Conservation (phyloP, 2,797 vertebrate genomes). For the Erpetoichthys calabaricus region DNA sequence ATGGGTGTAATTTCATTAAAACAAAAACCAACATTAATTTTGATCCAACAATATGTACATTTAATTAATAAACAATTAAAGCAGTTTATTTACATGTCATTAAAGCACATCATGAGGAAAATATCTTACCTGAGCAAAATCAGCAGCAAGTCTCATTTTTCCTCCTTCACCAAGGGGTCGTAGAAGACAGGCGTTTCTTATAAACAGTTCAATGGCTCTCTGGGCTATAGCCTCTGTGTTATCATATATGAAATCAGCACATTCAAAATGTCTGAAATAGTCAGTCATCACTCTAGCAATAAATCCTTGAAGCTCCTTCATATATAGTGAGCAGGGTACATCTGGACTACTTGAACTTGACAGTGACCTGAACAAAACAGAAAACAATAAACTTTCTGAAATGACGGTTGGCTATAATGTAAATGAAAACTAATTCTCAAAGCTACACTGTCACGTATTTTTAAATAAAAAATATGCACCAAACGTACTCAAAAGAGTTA, state of each 20-base stretch:
- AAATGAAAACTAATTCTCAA: too few species aligned
- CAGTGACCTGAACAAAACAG: conserved; percentile 49
- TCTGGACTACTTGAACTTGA: conserved; percentile 60
- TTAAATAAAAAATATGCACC: too few species aligned
- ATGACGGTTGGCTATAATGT: too few species aligned
- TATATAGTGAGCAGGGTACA: conserved; percentile 85
- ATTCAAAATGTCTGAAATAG: conserved; percentile 85
- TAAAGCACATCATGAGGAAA: too few species aligned
- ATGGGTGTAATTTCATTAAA: too few species aligned
- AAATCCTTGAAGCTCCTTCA: conserved; percentile 94
- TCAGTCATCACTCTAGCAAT: conserved; percentile 77
- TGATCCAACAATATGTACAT: too few species aligned
- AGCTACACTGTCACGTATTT: too few species aligned
- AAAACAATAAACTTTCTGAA: neutral
- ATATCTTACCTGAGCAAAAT: conserved; percentile 80
- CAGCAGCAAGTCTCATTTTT: conserved; percentile 84
- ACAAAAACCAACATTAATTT: too few species aligned
- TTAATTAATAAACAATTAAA: too few species aligned
- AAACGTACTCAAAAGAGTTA: too few species aligned
- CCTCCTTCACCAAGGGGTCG: conserved; percentile 81
- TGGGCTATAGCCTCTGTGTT: conserved; percentile 75
- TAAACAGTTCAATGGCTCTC: conserved; percentile 76
- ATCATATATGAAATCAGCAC: conserved; percentile 80
- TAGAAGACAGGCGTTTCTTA: conserved; percentile 77
- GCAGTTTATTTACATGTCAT: too few species aligned